Evolutionary conservation across 23 tunicate species (phyloP).

Genomic region (Halocynthia aurantium): DNA sequence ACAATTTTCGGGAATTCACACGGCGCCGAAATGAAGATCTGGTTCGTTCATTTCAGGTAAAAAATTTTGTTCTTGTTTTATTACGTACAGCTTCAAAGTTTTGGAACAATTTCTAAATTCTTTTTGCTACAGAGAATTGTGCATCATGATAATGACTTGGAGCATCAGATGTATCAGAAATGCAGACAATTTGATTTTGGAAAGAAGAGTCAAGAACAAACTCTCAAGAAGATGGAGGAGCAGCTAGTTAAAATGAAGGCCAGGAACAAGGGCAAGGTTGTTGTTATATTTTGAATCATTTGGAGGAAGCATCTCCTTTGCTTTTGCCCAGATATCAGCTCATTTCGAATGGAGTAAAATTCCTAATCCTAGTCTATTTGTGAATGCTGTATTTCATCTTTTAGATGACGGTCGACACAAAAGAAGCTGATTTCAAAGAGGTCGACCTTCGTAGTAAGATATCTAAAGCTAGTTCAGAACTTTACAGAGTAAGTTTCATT

Average conservation of each 20-base stretch:
- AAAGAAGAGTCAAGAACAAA: constrained; percentile 66
- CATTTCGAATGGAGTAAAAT: not conserved
- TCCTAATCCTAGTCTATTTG: not conserved
- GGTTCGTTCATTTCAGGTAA: constrained; percentile 45
- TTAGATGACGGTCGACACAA: not conserved
- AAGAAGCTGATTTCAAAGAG: constrained; percentile 40
- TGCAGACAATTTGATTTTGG: constrained; percentile 51
- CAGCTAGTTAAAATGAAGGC: constrained; percentile 33
- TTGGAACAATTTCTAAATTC: not conserved
- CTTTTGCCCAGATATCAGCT: not conserved
- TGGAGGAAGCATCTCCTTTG: not conserved
- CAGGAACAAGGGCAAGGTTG: constrained; percentile 52
- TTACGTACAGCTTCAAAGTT: not conserved
- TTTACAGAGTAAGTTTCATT: constrained; percentile 1
- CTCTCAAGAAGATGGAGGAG: constrained; percentile 57
- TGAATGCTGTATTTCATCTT: not conserved
- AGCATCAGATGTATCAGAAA: constrained; percentile 64
- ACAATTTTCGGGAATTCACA: constrained; percentile 62
- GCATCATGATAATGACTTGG: constrained; percentile 66
- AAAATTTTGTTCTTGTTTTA: not conserved
- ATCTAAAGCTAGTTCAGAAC: constrained; percentile 40
- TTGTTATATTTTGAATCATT: not conserved
- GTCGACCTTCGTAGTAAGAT: constrained; percentile 40
- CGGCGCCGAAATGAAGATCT: constrained; percentile 61
- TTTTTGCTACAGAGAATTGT: constrained; percentile 43